Conservation (phyloP, 2,797 vertebrate genomes). For the Phrynocephalus forsythii region DNA sequence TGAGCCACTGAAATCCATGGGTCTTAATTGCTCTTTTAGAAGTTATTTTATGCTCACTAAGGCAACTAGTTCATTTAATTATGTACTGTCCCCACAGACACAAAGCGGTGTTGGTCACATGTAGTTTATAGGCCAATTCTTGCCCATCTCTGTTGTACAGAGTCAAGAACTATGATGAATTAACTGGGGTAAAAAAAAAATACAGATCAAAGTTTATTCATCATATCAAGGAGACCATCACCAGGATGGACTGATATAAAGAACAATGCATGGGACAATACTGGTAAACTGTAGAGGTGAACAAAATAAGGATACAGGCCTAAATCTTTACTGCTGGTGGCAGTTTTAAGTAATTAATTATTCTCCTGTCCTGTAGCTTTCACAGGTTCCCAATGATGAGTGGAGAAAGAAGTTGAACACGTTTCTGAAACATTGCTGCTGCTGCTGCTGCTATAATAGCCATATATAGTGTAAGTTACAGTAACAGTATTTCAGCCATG, state of each 20-base stretch:
- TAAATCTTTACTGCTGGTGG: not conserved
- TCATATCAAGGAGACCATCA: not conserved
- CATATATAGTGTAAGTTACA: too few species aligned
- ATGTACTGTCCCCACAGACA: too few species aligned
- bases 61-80: too few species aligned
- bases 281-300: not conserved
- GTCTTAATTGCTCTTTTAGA: not conserved
- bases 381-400: too few species aligned
- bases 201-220: not conserved
- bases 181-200: not conserved
- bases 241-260: not conserved
- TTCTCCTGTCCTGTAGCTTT: too few species aligned
- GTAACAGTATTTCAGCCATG: too few species aligned
- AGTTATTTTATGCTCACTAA: not conserved
- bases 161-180: not conserved
- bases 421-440: too few species aligned
- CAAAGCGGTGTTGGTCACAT: not conserved
- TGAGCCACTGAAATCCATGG: not conserved
- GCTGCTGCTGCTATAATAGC: too few species aligned
- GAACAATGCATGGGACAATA: not conserved
- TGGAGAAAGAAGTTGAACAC: too few species aligned
- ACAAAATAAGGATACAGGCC: not conserved
- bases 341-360: too few species aligned
- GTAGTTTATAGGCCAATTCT: not conserved
- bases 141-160: not conserved